Evolutionary conservation across 2,113 vertebrate genomes (phyloP), one percentile per base, ranked within the genome.

Genomic region (Xiphophorus couchianus): DNA sequence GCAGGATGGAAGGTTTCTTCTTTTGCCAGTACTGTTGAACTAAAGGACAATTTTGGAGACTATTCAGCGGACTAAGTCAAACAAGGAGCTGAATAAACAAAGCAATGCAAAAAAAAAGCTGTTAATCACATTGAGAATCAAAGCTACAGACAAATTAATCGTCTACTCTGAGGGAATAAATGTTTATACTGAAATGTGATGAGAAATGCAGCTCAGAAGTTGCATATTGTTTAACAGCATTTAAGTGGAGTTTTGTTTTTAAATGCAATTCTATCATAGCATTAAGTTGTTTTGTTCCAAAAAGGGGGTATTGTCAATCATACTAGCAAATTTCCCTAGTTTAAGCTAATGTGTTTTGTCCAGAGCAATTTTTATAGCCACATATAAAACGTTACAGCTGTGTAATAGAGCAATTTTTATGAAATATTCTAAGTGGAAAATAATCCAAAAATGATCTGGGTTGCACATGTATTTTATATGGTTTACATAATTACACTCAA

Each of bases 161-260:
- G 73, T 85, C 73, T 74, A 67, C 51, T 62, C 69, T 12, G 66
- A 73, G 74, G 71, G 73, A 63, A 35, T 84, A 88, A 83, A 84
- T 90, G 81, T 86, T 87, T 67, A 86, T 89, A 83, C 33, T 80
- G 67, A 88, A 89, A 88, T 89, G 80, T 89, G 85, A 88, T 84
- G 51, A 78, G 58, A 88, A 75, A 29, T 67, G 65, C 77, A 74
- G 68, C 54, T 73, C 83, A 88, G 72, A 84, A 72, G 76, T 83
- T 74, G 73, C 69, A 87, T 60, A 82, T 72, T 84, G 72, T 76
- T 77, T 66, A 80, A 69, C 80, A 83, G 84, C 84, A 22, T 67
- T 81, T 83, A 89, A 77, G 37, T 79, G 78, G 77, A 81, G 25
- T 86, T 42, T 54, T 58, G 19, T 58, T 58, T 25, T n/a, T 58